Conservation (phyloP, 2,888 invertebrate genomes). For the Diaperis boleti region DNA sequence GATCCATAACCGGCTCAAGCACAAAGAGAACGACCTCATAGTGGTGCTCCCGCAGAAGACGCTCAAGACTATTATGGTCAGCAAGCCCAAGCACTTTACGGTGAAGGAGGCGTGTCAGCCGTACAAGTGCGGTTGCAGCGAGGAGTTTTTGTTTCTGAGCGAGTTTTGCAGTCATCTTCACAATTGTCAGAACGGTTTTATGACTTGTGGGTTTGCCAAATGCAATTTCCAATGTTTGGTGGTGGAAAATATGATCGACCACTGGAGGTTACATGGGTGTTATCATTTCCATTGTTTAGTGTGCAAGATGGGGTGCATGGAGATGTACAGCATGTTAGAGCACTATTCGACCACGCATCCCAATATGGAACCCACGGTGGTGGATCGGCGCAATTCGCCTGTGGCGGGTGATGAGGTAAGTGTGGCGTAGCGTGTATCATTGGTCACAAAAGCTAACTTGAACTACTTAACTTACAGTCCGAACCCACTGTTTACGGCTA, state of each 20-base stretch:
- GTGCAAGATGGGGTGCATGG: constrained; percentile 65
- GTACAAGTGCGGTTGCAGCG: constrained; percentile 53
- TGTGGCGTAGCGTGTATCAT: no score
- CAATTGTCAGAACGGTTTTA: constrained; percentile 48
- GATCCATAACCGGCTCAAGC: constrained; percentile 68
- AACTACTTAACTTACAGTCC: no score
- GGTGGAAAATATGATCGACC: constrained; percentile 64
- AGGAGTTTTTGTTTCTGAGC: constrained; percentile 51
- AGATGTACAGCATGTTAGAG: constrained; percentile 62
- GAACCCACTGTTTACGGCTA: constrained; percentile 39
- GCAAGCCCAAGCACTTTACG: constrained; percentile 50
- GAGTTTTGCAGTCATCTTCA: constrained; percentile 60
- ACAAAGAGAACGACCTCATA: constrained; percentile 48
- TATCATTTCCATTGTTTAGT: constrained; percentile 65
- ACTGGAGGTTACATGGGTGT: constrained; percentile 66
- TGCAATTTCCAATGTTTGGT: constrained; percentile 20
- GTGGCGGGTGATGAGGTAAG: constrained; percentile 2
- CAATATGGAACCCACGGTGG: constrained; percentile 65
- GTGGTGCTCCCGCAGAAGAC: constrained; percentile 53
- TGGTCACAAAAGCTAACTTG: no score
- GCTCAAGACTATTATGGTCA: constrained; percentile 41
- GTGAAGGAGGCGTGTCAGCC: constrained; percentile 54
- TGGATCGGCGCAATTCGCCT: constrained; percentile 61
- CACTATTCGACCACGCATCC: constrained; percentile 67
- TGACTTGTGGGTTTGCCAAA: constrained; percentile 45